A percentile compares a stretch with the other conserved stretches of the same genome.
These are phyloP conservation scores for Eulemur mongoz DNA, from an alignment of 2,797 vertebrate species.

Conservation along the genomic window DNA sequence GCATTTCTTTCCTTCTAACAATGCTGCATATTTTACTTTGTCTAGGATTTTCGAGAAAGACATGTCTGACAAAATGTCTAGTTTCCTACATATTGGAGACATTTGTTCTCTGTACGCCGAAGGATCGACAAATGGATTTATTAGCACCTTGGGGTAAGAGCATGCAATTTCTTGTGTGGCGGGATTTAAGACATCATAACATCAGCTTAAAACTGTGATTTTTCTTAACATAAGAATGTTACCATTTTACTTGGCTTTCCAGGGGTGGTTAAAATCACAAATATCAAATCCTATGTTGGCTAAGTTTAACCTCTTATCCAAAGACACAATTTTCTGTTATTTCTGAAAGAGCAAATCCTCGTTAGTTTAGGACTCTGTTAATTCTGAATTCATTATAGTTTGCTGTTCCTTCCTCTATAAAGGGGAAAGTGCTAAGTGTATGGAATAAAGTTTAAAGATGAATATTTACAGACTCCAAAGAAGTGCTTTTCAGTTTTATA, in stretches of 20 bases:
- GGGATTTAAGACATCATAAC: not conserved
- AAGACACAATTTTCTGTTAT: not conserved
- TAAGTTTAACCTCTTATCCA: not conserved
- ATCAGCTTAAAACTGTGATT: not conserved
- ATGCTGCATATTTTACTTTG: conserved; percentile 55
- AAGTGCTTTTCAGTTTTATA: not conserved
- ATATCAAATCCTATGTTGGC: not conserved
- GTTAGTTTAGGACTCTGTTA: not conserved
- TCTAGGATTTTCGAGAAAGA: conserved; percentile 87
- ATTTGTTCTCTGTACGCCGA: conserved; percentile 99
- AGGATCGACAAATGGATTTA: conserved; percentile 98
- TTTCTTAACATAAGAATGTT: conserved; percentile 7
- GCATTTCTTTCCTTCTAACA: conserved; percentile 53
- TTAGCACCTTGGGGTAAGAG: conserved; percentile 99
- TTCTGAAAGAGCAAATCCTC: conserved; percentile 3
- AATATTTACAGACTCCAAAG: not conserved
- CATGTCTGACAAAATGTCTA: conserved; percentile 99
- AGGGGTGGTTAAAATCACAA: not conserved
- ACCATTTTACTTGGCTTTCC: not conserved
- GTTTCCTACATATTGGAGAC: conserved; percentile 99
- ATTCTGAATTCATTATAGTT: not conserved
- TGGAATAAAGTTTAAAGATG: not conserved
- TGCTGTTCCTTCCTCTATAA: not conserved
- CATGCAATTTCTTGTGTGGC: not conserved
- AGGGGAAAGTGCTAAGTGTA: not conserved